Conservation (phyloP, 2,797 vertebrate genomes). For the Gorsachius magnificus region DNA sequence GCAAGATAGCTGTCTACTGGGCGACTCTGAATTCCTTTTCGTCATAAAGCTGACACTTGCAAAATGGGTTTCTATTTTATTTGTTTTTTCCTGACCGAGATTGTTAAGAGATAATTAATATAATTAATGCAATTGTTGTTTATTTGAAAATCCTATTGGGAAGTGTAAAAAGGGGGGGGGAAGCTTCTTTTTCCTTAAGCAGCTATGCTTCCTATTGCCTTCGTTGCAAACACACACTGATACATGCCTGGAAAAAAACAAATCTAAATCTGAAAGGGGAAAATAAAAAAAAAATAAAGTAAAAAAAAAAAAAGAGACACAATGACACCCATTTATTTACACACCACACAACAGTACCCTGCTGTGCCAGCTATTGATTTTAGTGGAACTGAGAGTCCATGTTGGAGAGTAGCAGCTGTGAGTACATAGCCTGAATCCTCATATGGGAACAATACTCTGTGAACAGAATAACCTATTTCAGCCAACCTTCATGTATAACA, state of each 20-base stretch:
- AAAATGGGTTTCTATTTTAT: slow-evolving; percentile 15
- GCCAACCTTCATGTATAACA: neutral
- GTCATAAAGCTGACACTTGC: slow-evolving; percentile 30
- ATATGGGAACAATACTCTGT: slow-evolving; percentile 53
- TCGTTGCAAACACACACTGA: neutral
- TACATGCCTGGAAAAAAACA: slow-evolving; percentile 15
- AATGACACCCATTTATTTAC: slow-evolving; percentile 63
- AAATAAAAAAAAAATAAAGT: no score
- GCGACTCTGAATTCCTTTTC: slow-evolving; percentile 22
- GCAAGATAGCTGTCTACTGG: neutral
- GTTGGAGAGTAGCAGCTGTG: slow-evolving; percentile 39
- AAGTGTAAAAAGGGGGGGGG: neutral
- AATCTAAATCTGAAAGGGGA: slow-evolving; percentile 44
- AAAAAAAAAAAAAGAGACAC: neutral
- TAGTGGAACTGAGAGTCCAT: slow-evolving; percentile 14
- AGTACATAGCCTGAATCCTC: neutral
- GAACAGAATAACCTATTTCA: slow-evolving; percentile 46
- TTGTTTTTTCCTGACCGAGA: neutral
- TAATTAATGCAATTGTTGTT: slow-evolving; percentile 34
- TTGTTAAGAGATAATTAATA: slow-evolving; percentile 34
- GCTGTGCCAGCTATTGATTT: slow-evolving; percentile 22
- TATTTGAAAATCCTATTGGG: slow-evolving; percentile 31
- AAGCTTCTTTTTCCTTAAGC: neutral
- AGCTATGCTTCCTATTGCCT: neutral
- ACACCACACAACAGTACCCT: slow-evolving; percentile 23